phyloP scores from a whole-genome alignment of 1,140 invertebrate genomes.

The Sinonovacula constricta region DNA sequence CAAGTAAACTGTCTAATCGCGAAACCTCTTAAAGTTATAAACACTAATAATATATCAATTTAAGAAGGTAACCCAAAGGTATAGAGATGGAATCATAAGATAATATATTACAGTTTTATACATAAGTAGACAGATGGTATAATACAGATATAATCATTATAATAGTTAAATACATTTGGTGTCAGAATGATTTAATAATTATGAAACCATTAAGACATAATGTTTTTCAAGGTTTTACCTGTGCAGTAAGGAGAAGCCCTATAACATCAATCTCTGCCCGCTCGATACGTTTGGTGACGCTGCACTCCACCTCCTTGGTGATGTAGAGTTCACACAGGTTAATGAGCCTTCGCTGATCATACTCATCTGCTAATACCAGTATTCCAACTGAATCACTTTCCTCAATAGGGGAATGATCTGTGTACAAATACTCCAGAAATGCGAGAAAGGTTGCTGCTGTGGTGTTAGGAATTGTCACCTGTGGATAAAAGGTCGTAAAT shows the following conservation, averaged over 20 bases:
- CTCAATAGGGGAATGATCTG: conserved; percentile 74
- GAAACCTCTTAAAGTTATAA: neutral
- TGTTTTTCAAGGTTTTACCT: conserved; percentile 65
- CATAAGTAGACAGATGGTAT: too few relatives aligned
- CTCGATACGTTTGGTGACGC: conserved; percentile 67
- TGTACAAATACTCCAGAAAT: conserved; percentile 74
- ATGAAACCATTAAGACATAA: too few relatives aligned
- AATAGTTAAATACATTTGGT: too few relatives aligned
- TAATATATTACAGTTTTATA: too few relatives aligned
- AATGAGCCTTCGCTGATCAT: conserved; percentile 64
- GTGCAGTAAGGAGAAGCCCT: conserved; percentile 66
- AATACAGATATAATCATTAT: too few relatives aligned
- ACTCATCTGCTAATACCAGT: conserved; percentile 70
- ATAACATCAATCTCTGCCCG: conserved; percentile 74
- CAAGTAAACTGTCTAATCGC: neutral
- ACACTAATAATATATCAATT: too few relatives aligned
- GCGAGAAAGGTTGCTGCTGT: conserved; percentile 67
- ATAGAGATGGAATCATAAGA: too few relatives aligned
- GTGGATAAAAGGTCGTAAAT: conserved; percentile 33
- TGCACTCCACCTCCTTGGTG: conserved; percentile 72
- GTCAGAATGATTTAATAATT: too few relatives aligned
- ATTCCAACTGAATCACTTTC: conserved; percentile 68
- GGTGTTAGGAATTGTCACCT: conserved; percentile 64
- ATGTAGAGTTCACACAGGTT: conserved; percentile 76
- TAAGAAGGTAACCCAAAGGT: too few relatives aligned